Percentiles rank a stretch among this genome's conserved stretches.
These are phyloP conservation scores for Drosophila burlai DNA, from an alignment of 1,140 invertebrate species.

Conservation along the genomic window DNA sequence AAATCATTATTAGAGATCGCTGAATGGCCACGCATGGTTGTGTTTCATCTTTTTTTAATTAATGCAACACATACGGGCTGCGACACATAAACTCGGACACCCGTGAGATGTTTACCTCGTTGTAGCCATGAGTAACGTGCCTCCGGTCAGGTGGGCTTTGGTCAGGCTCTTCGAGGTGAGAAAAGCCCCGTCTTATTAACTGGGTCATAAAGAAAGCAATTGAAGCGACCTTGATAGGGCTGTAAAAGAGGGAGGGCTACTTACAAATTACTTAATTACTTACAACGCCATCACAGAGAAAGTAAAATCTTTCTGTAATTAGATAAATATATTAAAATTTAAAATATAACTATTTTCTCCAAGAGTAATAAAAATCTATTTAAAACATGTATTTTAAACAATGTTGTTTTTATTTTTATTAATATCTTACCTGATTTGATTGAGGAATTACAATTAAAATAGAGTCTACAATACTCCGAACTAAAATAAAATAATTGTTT, in stretches of 20 bases:
- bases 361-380: no score
- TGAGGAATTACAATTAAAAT: not conserved
- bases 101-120: slow-evolving; percentile 10
- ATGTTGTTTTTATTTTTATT: slow-evolving; percentile 16
- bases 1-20: slow-evolving; percentile 72
- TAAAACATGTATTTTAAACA: not conserved
- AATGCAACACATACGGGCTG: slow-evolving; percentile 62
- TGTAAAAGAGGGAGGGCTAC: not conserved
- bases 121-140: slow-evolving; percentile 64
- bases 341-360: not conserved
- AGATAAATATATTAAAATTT: not conserved
- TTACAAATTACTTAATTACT: slow-evolving; percentile 2
- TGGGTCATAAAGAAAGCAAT: slow-evolving; percentile 64
- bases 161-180: slow-evolving; percentile 22
- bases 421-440: not conserved
- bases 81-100: slow-evolving; percentile 27
- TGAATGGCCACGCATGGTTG: slow-evolving; percentile 39
- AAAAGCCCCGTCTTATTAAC: slow-evolving; percentile 44
- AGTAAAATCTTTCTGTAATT: not conserved
- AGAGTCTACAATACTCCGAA: no score
- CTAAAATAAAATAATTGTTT: not conserved
- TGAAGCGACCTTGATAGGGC: slow-evolving; percentile 48
- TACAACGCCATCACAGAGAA: not conserved
- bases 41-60: slow-evolving; percentile 74
- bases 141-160: slow-evolving; percentile 35